A percentile compares a stretch with the other conserved stretches of the same genome.
phyloP scores from a whole-genome alignment of 92 coral and sea anemone genomes.

The Parazoanthus darwini region DNA sequence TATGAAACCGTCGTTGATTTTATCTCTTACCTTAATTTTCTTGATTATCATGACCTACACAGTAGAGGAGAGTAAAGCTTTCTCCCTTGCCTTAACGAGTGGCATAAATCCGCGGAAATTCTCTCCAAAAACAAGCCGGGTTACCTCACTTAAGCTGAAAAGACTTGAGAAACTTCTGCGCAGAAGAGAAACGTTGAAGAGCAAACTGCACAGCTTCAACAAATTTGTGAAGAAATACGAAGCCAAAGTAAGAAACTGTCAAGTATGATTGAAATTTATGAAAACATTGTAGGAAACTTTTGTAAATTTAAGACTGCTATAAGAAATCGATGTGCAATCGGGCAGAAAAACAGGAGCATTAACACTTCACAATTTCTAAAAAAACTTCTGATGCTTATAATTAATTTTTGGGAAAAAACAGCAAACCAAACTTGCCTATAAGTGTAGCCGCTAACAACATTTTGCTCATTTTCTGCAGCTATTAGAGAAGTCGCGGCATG shows the following conservation, averaged over 20 bases:
- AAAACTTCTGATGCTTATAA: too few species aligned
- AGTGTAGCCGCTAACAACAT: too few species aligned
- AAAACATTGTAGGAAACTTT: background rate
- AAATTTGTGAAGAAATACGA: slow-evolving; percentile 35
- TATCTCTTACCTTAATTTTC: background rate
- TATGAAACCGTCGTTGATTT: slow-evolving; percentile 12
- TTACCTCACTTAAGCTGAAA: background rate
- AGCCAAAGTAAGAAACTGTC: slow-evolving; percentile 15
- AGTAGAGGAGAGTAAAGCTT: slow-evolving; percentile 10
- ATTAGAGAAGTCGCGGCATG: background rate
- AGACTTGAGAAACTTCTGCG: background rate
- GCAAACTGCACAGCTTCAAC: slow-evolving; percentile 19
- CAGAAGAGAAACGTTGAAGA: background rate
- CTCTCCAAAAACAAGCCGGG: slow-evolving; percentile 1
- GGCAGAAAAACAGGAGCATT: background rate
- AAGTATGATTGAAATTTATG: background rate
- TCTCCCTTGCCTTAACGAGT: background rate
- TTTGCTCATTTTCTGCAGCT: background rate
- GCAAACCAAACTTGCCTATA: background rate
- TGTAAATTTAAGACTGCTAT: background rate
- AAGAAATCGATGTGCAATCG: too few species aligned
- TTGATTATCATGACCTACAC: slow-evolving; percentile 13
- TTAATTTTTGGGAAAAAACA: too few species aligned
- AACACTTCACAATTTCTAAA: too few species aligned
- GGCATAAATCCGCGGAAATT: background rate